Conservation (phyloP, 2,888 invertebrate genomes). For the Thymelicus acteon region DNA sequence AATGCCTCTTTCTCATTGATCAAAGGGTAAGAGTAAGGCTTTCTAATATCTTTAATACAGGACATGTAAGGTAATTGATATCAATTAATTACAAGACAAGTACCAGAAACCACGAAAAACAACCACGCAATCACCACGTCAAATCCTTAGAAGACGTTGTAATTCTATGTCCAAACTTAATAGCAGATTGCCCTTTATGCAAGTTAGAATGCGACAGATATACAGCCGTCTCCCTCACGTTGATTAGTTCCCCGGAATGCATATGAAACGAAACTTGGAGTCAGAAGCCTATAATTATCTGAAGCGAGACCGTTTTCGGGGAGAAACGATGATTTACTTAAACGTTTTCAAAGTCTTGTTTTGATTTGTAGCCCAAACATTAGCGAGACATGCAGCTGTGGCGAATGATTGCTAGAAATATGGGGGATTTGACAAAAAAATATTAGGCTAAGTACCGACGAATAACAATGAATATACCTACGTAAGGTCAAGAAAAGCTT, state of each 20-base stretch:
- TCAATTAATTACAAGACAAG: no score
- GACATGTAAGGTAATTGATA: no score
- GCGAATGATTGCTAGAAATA: constrained; percentile 6
- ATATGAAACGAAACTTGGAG: constrained; percentile 54
- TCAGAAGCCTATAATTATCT: constrained; percentile 79
- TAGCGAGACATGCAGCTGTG: constrained; percentile 53
- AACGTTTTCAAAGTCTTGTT: constrained; percentile 75
- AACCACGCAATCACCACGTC: constrained; percentile 3
- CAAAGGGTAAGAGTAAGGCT: no score
- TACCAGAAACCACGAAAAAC: neutral
- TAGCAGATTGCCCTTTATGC: constrained; percentile 23
- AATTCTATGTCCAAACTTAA: constrained; percentile 39
- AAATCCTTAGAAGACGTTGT: constrained; percentile 25
- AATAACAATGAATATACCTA: neutral
- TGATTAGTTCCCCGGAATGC: constrained; percentile 70
- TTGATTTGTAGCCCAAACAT: constrained; percentile 79
- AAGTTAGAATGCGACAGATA: constrained; percentile 37
- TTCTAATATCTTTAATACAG: no score
- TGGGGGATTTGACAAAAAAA: constrained; percentile 1
- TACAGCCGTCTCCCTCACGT: constrained; percentile 48
- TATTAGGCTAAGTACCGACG: no score
- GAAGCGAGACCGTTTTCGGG: constrained; percentile 76
- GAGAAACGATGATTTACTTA: constrained; percentile 81
- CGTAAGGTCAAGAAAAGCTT: neutral
- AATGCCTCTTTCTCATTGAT: no score